Evolutionary conservation across 2,113 vertebrate species (phyloP), one percentile per base, ranked within the genome.

Genomic region (Procapra przewalskii): DNA sequence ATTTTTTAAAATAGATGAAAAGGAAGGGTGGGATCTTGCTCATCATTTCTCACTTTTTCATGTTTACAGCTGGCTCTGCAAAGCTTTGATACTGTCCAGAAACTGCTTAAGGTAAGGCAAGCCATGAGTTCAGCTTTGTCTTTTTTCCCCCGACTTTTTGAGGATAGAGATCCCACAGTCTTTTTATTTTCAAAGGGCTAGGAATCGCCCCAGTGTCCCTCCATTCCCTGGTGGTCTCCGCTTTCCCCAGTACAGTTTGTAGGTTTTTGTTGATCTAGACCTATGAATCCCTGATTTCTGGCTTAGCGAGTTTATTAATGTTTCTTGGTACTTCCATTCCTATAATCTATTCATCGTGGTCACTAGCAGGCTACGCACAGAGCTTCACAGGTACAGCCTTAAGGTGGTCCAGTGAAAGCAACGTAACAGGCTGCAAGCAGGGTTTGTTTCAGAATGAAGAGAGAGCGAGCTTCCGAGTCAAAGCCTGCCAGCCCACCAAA

Each of bases 61-160:
- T 98, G 52, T 98, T 97, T 82, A 7, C 60, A 99, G 99, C 99
- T 99, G 71, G 99, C 99, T 12, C 99, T 99, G 64, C 99, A 99
- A 93, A 99, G 99, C 97, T 99, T 99, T 97, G 99, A 99, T 82
- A 99, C 98, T 29, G 97, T 99, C 96, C 99, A 99, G 99, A 99
- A 99, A 90, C 99, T 99, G 50, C 98, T 99, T 14, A 99, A 99
- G 99, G 99, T 99, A 98, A 99, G 99, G 57, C 84, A 48, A 50
- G 67, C 81, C 64, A 0, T n/a, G 52, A 36, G 64, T n/a, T 77
- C 14, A 27, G 29, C 80, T 25, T 25, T 45, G 1, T 75, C 0
- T 90, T 90, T 77, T 33, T 40, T 36, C 3, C 25, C 27, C 27
- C 43, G 33, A 59, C 52, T 62, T 84, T 81, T 48, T 59, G 77